Percentiles rank a stretch among this genome's conserved stretches.
Conservation (phyloP, 2,797 vertebrate genomes). For the Sebastes dallii region DNA sequence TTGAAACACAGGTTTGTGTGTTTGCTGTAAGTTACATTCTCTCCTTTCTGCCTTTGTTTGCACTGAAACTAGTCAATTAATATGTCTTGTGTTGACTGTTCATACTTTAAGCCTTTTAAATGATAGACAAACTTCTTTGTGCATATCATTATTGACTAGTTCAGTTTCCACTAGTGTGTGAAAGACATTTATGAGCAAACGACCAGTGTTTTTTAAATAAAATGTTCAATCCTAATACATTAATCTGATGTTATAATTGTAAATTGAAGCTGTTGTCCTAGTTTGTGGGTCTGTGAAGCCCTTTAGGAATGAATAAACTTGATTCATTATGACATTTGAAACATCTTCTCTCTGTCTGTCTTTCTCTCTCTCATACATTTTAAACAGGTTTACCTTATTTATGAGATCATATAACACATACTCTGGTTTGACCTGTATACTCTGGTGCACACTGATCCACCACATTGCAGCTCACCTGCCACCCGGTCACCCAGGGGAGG, state of each 20-base stretch:
- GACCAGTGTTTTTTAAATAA: background rate
- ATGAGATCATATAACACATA: background rate
- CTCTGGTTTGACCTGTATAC: background rate
- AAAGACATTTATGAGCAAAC: background rate
- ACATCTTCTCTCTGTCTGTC: background rate
- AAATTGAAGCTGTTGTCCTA: background rate
- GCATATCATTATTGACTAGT: background rate
- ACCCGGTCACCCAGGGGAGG: conserved; percentile 37
- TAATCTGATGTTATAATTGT: background rate
- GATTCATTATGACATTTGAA: background rate
- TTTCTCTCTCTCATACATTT: background rate
- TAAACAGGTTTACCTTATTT: background rate
- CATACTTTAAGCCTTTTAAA: background rate
- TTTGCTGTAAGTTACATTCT: background rate
- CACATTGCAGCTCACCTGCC: conserved; percentile 49
- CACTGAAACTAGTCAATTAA: background rate
- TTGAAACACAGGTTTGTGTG: background rate
- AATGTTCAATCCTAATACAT: background rate
- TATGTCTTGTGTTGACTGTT: background rate
- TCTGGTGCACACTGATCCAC: background rate
- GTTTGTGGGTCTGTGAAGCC: background rate
- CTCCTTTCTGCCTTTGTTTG: background rate
- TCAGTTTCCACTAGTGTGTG: background rate
- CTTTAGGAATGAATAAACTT: background rate
- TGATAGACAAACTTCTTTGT: background rate